Evolutionary conservation across 2,888 invertebrate genomes (phyloP).

Genomic region (Lottia gigantea): DNA sequence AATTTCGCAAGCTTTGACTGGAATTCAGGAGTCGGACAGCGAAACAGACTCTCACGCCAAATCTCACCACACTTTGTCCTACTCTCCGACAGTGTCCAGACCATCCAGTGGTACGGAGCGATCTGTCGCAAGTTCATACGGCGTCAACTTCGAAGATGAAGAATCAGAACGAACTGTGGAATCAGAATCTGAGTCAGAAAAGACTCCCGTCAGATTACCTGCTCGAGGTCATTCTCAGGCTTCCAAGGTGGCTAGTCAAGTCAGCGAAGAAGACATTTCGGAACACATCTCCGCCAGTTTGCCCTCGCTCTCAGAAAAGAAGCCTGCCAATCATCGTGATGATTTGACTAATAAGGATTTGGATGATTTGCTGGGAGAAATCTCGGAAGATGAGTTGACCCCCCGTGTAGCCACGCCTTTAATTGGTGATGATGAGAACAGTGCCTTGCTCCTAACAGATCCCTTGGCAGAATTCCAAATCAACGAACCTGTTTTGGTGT

Average conservation of each 20-base stretch:
- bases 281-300: constrained; percentile 38
- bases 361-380: constrained; percentile 20
- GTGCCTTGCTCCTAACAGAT: constrained; percentile 36
- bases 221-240: constrained; percentile 12
- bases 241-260: constrained; percentile 13
- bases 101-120: constrained; percentile 50
- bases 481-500: constrained; percentile 53
- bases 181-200: constrained; percentile 41
- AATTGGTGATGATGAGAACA: constrained; percentile 26
- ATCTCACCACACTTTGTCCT: constrained; percentile 37
- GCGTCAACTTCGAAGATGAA: constrained; percentile 26
- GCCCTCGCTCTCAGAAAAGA: constrained; percentile 43
- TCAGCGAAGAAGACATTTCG: constrained; percentile 40
- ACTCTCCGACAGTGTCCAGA: constrained; percentile 36
- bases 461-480: constrained; percentile 48
- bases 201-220: constrained; percentile 32
- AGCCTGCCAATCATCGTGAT: constrained; percentile 27
- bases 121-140: constrained; percentile 35
- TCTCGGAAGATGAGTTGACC: constrained; percentile 26
- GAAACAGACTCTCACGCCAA: constrained; percentile 38
- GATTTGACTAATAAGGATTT: constrained; percentile 21
- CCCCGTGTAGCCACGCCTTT: constrained; percentile 37
- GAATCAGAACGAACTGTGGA: constrained; percentile 31
- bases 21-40: constrained; percentile 40
- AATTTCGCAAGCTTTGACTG: constrained; percentile 21